A percentile compares a stretch with the other conserved stretches of the same genome.
phyloP scores from a whole-genome alignment of 2,888 invertebrate genomes.

The Synanthedon andrenaeformis region DNA sequence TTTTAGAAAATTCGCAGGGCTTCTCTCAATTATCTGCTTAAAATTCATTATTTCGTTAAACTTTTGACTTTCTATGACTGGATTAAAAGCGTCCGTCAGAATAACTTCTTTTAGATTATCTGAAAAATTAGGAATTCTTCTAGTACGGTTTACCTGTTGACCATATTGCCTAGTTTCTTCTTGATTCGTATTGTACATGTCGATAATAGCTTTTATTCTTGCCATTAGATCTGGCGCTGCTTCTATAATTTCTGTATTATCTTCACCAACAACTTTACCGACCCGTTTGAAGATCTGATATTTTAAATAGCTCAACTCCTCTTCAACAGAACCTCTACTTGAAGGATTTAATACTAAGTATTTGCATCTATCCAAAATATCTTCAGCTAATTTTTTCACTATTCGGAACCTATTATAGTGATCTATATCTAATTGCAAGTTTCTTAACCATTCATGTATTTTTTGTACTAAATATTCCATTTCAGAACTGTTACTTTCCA shows the following conservation, averaged over 20 bases:
- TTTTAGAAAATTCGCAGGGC: neutral
- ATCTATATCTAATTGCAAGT: conserved; percentile 15
- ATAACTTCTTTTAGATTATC: neutral
- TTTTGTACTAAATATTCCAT: conserved; percentile 22
- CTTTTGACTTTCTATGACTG: neutral
- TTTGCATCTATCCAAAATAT: conserved; percentile 42
- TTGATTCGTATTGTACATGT: too few species aligned
- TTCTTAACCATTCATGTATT: conserved; percentile 38
- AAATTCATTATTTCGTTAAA: too few species aligned
- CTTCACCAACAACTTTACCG: conserved; percentile 31
- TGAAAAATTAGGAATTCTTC: neutral
- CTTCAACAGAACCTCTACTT: conserved; percentile 14
- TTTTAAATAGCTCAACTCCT: conserved; percentile 41
- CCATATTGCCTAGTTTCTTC: too few species aligned
- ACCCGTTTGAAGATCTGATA: conserved; percentile 53
- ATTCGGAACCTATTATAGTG: conserved; percentile 14
- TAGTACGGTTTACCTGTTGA: neutral
- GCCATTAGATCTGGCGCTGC: conserved; percentile 31
- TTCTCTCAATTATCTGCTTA: too few species aligned
- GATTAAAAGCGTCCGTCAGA: neutral
- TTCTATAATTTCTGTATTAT: conserved; percentile 23
- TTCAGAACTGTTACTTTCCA: conserved; percentile 18
- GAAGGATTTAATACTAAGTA: conserved; percentile 33
- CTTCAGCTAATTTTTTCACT: conserved; percentile 34
- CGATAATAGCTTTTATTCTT: conserved; percentile 24